A percentile compares a stretch with the other conserved stretches of the same genome.
These are phyloP conservation scores for Neotoma lepida DNA, from an alignment of 2,113 vertebrate genomes.

Conservation along the genomic window DNA sequence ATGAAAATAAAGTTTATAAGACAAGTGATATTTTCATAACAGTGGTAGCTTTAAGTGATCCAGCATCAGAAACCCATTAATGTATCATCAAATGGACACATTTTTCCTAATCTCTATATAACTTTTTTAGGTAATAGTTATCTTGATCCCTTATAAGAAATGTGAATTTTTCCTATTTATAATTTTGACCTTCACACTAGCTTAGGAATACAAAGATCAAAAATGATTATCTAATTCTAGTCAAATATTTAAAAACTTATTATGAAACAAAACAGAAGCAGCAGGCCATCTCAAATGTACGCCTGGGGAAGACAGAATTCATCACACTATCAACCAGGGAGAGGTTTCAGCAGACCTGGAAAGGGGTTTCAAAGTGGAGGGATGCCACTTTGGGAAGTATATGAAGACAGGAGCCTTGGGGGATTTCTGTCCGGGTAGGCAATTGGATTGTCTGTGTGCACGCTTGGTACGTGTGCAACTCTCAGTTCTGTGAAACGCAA, in stretches of 20 bases:
- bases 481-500: constrained; percentile 49
- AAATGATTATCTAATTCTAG: not conserved
- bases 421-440: constrained; percentile 49
- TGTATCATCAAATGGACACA: not conserved
- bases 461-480: not conserved
- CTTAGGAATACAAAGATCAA: not conserved
- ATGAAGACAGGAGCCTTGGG: constrained; percentile 7
- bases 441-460: not conserved
- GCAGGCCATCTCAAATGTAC: not conserved
- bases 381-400: not conserved
- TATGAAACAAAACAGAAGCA: constrained; percentile 35
- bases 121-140: constrained; percentile 48
- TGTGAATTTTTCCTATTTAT: constrained; percentile 3
- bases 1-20: constrained; percentile 21
- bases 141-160: not conserved
- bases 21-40: constrained; percentile 28
- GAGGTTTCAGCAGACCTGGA: not conserved
- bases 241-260: constrained; percentile 14
- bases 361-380: not conserved
- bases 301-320: constrained; percentile 6
- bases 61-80: constrained; percentile 11
- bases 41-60: not conserved
- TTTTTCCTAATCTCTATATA: constrained; percentile 21
- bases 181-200: constrained; percentile 22
- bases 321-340: not conserved